Base-by-base conservation (phyloP, 53 echinoderm and acorn worm species). In the Arbacia lixula region DNA sequence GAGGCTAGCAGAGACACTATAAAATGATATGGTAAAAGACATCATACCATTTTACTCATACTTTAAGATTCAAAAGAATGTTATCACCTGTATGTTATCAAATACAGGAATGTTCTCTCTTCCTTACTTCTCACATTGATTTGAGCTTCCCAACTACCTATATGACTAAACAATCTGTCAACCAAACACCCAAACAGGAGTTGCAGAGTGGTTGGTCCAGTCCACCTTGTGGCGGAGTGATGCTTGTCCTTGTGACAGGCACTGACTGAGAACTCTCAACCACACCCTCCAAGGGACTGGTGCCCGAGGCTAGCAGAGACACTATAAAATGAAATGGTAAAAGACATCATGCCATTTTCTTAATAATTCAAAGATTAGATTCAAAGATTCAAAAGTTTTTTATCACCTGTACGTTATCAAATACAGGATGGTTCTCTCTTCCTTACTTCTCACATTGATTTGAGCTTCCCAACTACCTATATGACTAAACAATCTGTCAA, bases 171-270 rank as follows among this genome's bases (percentile, higher is more conserved):
- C n/a, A n/a, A n/a, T n/a, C n/a, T n/a, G n/a, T n/a, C n/a, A n/a
- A n/a, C n/a, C n/a, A n/a, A n/a, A 11, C 91, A n/a, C n/a, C n/a
- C n/a, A n/a, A 93, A 90, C 89, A 85, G 92, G 95, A 31, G 95
- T 87, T 5, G 90, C n/a, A n/a, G n/a, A n/a, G n/a, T 30, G 90
- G 90, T 80, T 93, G 87, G 53, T 93, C 93, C 3, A 46, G 49
- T 32, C 82, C 82, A 81, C 63, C 64, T 63, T 63, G 82, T 63
- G 82, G 82, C 52, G 82, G 82, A 63, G 82, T 81, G 82, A 81
- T 81, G 51, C 37, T 82, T 39, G 86, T 46, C 20, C 60, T 58
- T 3, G 90, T 88, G 24, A 86, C 92, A 66, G 92, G 92, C 21
- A 92, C 88, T 19, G 92, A 92, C 51, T 88, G 88, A 12, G 88